Percentiles rank a stretch among this genome's conserved stretches.
Conservation (phyloP, 1,140 invertebrate genomes). For the Papilio polyxenes region DNA sequence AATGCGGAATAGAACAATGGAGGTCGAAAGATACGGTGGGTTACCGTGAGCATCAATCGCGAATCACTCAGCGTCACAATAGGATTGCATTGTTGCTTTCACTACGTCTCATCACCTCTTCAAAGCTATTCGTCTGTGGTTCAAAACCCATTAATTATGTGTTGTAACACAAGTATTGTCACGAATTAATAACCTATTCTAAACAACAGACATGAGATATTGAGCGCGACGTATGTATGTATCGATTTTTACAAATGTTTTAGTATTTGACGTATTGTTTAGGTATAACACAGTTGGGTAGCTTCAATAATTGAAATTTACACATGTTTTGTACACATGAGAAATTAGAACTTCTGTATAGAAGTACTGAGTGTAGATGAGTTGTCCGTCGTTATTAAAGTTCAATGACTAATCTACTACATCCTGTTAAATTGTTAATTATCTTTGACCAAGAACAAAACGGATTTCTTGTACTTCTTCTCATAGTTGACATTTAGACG, state of each 20-base stretch:
- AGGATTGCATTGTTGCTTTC: slow-evolving; percentile 59
- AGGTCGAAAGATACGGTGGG: slow-evolving; percentile 45
- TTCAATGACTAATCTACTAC: slow-evolving; percentile 20
- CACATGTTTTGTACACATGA: not conserved
- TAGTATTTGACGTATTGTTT: not conserved
- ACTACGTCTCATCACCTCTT: slow-evolving; percentile 54
- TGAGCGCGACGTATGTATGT: slow-evolving; percentile 24
- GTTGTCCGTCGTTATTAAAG: not conserved
- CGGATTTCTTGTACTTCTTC: slow-evolving; percentile 22
- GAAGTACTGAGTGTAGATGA: not conserved
- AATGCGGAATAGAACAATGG: slow-evolving; percentile 19
- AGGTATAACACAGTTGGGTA: not conserved
- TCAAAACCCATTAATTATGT: slow-evolving; percentile 48
- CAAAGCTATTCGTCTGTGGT: slow-evolving; percentile 52
- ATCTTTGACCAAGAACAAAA: slow-evolving; percentile 1
- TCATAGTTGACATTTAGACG: slow-evolving; percentile 52
- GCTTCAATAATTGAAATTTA: not conserved
- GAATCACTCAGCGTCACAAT: slow-evolving; percentile 63
- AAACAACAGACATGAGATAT: slow-evolving; percentile 12
- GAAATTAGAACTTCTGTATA: not conserved
- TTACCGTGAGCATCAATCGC: slow-evolving; percentile 51
- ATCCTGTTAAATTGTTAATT: slow-evolving; percentile 26
- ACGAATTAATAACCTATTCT: slow-evolving; percentile 29
- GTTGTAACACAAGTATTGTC: slow-evolving; percentile 42
- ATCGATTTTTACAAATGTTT: not conserved